Conservation (phyloP, 2,888 invertebrate species). For the Ceramica pisi region DNA sequence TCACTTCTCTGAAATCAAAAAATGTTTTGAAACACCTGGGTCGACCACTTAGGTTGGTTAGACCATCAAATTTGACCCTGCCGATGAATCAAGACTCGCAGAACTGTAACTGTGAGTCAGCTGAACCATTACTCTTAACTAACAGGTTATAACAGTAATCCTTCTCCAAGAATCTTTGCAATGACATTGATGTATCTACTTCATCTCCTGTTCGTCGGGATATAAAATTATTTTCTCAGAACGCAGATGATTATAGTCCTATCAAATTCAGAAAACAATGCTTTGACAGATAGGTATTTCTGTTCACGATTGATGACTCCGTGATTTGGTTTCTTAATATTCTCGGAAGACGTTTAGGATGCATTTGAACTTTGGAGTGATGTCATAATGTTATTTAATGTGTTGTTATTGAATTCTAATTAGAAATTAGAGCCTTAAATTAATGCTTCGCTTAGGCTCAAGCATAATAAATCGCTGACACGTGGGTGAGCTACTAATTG, state of each 20-base stretch:
- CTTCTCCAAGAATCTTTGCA: conserved; percentile 59
- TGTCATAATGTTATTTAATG: conserved; percentile 25
- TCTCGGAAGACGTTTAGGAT: conserved; percentile 43
- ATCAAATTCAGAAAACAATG: conserved; percentile 47
- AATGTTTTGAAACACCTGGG: conserved; percentile 19
- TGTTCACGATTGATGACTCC: conserved; percentile 28
- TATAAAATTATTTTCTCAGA: conserved; percentile 57
- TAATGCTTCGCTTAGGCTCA: neutral
- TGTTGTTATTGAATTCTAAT: conserved; percentile 37
- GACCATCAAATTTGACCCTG: conserved; percentile 55
- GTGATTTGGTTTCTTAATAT: conserved; percentile 37
- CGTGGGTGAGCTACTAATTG: neutral
- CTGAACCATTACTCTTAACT: conserved; percentile 48
- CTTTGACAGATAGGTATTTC: conserved; percentile 21
- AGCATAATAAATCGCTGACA: neutral
- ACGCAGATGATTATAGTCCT: conserved; percentile 47
- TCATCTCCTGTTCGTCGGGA: conserved; percentile 61
- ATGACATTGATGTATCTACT: conserved; percentile 66
- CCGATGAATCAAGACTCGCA: conserved; percentile 56
- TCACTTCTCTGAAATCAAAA: conserved; percentile 45
- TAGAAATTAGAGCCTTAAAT: conserved; percentile 12
- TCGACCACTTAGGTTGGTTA: conserved; percentile 25
- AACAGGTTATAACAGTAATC: conserved; percentile 60
- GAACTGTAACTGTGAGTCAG: conserved; percentile 57
- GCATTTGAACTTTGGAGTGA: conserved; percentile 33